Conservation (phyloP, 2,797 vertebrate species). For the Coendou prehensilis region DNA sequence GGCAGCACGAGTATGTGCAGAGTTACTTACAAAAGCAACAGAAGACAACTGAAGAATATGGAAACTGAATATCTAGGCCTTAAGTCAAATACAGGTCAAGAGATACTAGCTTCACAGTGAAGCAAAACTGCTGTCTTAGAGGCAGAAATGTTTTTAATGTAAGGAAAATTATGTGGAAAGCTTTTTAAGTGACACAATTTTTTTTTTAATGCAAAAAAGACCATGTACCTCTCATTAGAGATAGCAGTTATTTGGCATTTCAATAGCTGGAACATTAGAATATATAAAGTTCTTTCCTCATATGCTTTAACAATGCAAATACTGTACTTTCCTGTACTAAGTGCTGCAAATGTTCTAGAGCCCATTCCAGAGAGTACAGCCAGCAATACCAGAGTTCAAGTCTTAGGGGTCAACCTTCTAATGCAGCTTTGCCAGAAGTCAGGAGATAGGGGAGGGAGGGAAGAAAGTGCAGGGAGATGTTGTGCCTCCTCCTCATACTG, state of each 20-base stretch:
- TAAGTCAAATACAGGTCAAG: background rate
- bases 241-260: conserved; percentile 40
- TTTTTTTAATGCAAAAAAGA: conserved; percentile 40
- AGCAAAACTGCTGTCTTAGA: background rate
- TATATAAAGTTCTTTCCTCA: background rate
- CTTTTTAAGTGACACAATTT: conserved; percentile 6
- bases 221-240: background rate
- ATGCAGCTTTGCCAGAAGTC: background rate
- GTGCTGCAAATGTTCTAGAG: background rate
- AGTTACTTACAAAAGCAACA: background rate
- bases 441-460: background rate
- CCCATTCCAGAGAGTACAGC: background rate
- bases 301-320: background rate
- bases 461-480: background rate
- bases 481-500: background rate
- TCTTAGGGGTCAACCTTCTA: background rate
- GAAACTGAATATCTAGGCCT: background rate
- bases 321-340: background rate
- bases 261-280: background rate
- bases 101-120: background rate
- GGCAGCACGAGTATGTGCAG: background rate
- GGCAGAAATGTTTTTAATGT: conserved; percentile 31
- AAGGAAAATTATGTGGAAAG: conserved; percentile 22
- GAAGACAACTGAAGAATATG: background rate
- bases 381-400: background rate